Percentiles rank a stretch among this genome's conserved stretches.
These are phyloP conservation scores for Manacus vitellinus DNA, from an alignment of 2,113 vertebrate genomes.

Conservation along the genomic window DNA sequence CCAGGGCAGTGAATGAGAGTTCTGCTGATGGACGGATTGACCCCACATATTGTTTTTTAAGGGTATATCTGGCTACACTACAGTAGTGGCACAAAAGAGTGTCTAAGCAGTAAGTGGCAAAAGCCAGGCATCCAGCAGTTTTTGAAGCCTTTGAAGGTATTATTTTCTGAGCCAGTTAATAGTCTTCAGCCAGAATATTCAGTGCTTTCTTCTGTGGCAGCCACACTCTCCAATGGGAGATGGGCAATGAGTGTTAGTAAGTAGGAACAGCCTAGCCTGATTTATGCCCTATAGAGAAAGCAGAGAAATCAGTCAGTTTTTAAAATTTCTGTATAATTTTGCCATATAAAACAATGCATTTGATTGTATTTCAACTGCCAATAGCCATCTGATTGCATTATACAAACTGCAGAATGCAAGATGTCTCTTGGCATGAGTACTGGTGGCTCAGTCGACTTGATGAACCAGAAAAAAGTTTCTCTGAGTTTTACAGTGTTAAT, in stretches of 20 bases:
- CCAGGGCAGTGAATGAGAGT: not conserved
- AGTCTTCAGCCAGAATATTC: not conserved
- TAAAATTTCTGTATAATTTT: not conserved
- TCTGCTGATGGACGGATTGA: not conserved
- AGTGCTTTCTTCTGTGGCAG: not conserved
- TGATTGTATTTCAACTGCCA: not conserved
- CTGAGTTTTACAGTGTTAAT: not conserved
- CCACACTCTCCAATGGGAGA: not conserved
- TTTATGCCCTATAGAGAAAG: not conserved
- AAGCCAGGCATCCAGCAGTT: not conserved
- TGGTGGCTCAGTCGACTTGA: rapidly evolving
- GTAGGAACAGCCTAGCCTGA: not conserved
- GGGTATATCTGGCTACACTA: not conserved
- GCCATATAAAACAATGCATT: not conserved
- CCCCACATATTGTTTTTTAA: not conserved
- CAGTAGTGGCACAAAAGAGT: not conserved
- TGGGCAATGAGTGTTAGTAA: not conserved
- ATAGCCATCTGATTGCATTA: not conserved
- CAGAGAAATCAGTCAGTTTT: not conserved
- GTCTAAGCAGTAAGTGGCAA: not conserved
- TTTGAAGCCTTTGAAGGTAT: not conserved
- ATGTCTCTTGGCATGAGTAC: not conserved
- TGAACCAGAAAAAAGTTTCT: not conserved
- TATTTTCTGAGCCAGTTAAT: not conserved
- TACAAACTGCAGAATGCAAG: not conserved